Evolutionary conservation across 1,140 invertebrate genomes (phyloP).

Genomic region (Pinna nobilis): DNA sequence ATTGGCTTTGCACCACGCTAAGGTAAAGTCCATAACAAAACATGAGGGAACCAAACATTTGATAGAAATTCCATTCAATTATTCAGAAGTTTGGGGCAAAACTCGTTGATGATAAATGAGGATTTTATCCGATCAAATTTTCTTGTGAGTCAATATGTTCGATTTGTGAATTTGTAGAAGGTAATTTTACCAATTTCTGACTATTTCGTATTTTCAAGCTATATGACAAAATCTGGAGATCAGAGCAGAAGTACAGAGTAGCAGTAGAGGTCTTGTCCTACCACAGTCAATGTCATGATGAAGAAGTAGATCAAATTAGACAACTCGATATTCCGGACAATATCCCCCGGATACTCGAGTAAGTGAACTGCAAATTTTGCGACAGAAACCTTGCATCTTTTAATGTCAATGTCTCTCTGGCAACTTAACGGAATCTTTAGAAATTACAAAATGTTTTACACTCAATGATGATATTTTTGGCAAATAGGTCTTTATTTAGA

Average conservation of each 20-base stretch:
- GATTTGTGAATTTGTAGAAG: too few species aligned
- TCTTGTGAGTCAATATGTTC: too few species aligned
- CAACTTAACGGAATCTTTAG: not conserved
- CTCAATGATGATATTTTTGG: too few species aligned
- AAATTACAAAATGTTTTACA: not conserved
- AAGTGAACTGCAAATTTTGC: constrained; percentile 36
- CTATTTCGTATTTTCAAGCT: constrained; percentile 71
- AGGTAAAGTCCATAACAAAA: too few species aligned
- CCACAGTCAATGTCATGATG: constrained; percentile 85
- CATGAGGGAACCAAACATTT: too few species aligned
- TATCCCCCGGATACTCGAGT: constrained; percentile 73
- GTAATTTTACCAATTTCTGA: too few species aligned
- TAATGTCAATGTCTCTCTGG: not conserved
- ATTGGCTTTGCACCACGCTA: constrained; percentile 87
- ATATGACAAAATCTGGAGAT: constrained; percentile 88
- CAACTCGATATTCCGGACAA: constrained; percentile 62
- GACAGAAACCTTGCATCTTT: too few species aligned
- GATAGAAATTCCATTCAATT: too few species aligned
- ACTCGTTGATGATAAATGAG: too few species aligned
- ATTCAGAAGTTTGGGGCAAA: too few species aligned
- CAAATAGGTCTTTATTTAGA: too few species aligned
- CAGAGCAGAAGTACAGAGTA: constrained; percentile 89
- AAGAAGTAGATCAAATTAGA: constrained; percentile 80
- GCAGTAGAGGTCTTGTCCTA: constrained; percentile 89
- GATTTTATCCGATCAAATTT: too few species aligned